A percentile compares a stretch with the other conserved stretches of the same genome.
These are phyloP conservation scores for Arbacia lixula DNA, from an alignment of 53 echinoderm and acorn worm genomes.

Conservation along the genomic window DNA sequence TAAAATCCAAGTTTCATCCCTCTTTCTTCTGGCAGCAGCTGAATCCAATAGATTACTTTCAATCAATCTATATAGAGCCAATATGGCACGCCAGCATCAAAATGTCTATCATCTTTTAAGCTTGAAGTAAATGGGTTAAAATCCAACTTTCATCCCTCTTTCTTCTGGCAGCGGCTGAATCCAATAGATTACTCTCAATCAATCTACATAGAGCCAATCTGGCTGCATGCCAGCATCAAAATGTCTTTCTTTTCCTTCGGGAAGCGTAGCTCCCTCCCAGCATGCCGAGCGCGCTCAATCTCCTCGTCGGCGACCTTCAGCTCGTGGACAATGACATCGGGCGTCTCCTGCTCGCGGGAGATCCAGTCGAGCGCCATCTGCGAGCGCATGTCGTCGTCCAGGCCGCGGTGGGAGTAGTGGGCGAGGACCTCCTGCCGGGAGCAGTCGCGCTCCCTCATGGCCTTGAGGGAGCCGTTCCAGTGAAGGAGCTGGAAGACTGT, in stretches of 20 bases:
- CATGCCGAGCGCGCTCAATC: conserved; percentile 87
- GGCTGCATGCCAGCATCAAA: conserved; percentile 96
- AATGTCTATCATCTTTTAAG: conserved; percentile 98
- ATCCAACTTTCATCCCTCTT: no score
- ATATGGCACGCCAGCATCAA: no score
- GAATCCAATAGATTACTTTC: not conserved
- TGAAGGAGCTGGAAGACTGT: conserved; percentile 94
- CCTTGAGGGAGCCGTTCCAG: conserved; percentile 95
- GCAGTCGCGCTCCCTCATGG: conserved; percentile 95
- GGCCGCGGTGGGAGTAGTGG: conserved; percentile 88
- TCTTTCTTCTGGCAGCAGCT: no score
- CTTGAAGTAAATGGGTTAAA: no score
- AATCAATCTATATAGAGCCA: no score
- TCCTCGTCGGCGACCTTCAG: conserved; percentile 80
- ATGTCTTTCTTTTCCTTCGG: conserved; percentile 99
- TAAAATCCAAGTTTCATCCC: no score
- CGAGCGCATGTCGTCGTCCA: conserved; percentile 98
- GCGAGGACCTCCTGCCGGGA: conserved; percentile 92
- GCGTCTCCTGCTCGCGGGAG: conserved; percentile 94
- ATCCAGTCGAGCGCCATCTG: conserved; percentile 99
- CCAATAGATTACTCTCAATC: not conserved
- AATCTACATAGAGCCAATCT: conserved; percentile 87
- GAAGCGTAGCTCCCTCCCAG: conserved; percentile 91
- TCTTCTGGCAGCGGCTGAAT: no score
- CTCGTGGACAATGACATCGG: conserved; percentile 78